These are phyloP conservation scores for Chionodraco myersi DNA, from an alignment of 2,113 vertebrate genomes.

Conservation along the genomic window DNA sequence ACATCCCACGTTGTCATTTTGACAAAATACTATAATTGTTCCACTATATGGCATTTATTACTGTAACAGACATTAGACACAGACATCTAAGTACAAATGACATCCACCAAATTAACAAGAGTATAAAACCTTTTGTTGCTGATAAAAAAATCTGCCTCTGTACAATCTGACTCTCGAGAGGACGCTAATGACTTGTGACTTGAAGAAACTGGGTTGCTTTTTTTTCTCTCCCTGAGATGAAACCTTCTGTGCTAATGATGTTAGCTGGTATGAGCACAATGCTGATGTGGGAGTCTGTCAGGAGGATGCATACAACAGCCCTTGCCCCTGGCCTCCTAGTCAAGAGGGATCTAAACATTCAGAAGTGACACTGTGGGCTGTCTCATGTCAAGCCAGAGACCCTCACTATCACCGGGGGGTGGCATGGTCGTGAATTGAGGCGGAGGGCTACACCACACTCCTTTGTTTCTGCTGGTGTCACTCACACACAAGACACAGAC, in stretches of 20 bases:
- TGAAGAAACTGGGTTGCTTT: slow-evolving; percentile 81
- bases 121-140: slow-evolving; percentile 81
- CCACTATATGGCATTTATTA: slow-evolving; percentile 78
- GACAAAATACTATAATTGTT: slow-evolving; percentile 78
- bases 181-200: slow-evolving; percentile 84
- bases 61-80: slow-evolving; percentile 78
- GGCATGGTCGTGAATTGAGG: slow-evolving; percentile 71
- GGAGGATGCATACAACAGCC: slow-evolving; percentile 76
- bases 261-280: slow-evolving; percentile 82
- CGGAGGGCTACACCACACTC: slow-evolving; percentile 69
- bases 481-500: slow-evolving; percentile 74
- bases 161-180: slow-evolving; percentile 80
- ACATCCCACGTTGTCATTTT: slow-evolving; percentile 72
- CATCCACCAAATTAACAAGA: slow-evolving; percentile 83
- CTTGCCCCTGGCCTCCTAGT: slow-evolving; percentile 83
- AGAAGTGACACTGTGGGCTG: slow-evolving; percentile 83
- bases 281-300: slow-evolving; percentile 83
- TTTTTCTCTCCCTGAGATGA: slow-evolving; percentile 74
- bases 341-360: slow-evolving; percentile 81
- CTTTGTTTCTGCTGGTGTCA: slow-evolving; percentile 81
- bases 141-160: slow-evolving; percentile 77
- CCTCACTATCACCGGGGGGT: slow-evolving; percentile 72
- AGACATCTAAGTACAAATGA: slow-evolving; percentile 82
- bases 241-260: slow-evolving; percentile 82
- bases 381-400: slow-evolving; percentile 82